Evolutionary conservation across 2,797 vertebrate genomes (phyloP).

Genomic region (Labeo calbasu): DNA sequence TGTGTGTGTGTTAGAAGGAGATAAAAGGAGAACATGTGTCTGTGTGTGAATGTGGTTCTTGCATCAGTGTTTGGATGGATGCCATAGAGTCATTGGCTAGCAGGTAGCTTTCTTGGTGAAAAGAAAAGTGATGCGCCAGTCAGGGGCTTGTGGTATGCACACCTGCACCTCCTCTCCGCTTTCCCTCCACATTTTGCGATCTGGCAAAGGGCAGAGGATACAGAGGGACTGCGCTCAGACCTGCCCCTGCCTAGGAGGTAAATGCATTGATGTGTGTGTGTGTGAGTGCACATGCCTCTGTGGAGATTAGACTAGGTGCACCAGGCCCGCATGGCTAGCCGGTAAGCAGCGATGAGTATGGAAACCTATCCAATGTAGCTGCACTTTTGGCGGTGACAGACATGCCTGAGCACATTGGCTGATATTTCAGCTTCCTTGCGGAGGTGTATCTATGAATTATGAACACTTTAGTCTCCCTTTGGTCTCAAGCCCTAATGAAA

Average conservation of each 20-base stretch:
- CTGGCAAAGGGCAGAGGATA: slow-evolving; percentile 52
- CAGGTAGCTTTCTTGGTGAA: slow-evolving; percentile 67
- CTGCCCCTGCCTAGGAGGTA: slow-evolving; percentile 73
- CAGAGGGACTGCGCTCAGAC: slow-evolving; percentile 72
- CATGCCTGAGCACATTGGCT: slow-evolving; percentile 20
- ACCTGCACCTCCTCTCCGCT: slow-evolving; percentile 70
- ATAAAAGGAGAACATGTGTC: slow-evolving; percentile 28
- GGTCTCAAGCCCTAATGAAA: neutral
- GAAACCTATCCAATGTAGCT: slow-evolving; percentile 29
- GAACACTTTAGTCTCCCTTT: neutral
- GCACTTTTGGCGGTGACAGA: slow-evolving; percentile 35
- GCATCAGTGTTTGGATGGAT: slow-evolving; percentile 56
- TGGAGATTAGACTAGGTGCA: slow-evolving; percentile 37
- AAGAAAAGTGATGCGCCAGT: slow-evolving; percentile 59
- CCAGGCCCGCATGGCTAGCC: slow-evolving; percentile 50
- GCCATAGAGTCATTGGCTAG: slow-evolving; percentile 62
- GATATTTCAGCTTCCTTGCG: neutral
- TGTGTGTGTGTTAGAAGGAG: slow-evolving; percentile 27
- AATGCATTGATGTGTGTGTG: slow-evolving; percentile 15
- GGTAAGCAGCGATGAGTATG: slow-evolving; percentile 27
- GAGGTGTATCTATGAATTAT: slow-evolving; percentile 7
- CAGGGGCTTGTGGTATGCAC: slow-evolving; percentile 78
- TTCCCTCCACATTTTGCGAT: slow-evolving; percentile 44
- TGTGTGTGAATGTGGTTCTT: slow-evolving; percentile 30
- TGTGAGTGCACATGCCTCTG: slow-evolving; percentile 8